Evolutionary conservation across 1,140 invertebrate genomes (phyloP).

Genomic region (Amyelois transitella): DNA sequence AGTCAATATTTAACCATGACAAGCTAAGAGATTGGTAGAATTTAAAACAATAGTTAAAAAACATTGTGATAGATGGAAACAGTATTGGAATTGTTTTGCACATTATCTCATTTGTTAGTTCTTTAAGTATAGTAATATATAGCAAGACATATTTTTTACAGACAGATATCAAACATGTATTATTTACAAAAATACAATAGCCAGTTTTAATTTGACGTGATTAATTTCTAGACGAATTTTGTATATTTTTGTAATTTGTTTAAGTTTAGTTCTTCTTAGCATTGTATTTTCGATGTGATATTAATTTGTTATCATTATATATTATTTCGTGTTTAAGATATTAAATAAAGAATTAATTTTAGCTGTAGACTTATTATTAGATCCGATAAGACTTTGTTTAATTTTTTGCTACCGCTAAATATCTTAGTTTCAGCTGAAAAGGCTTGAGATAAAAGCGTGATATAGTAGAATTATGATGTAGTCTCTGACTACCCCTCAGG

Average conservation of each 20-base stretch:
- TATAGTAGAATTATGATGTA: no score
- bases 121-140: neutral
- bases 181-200: neutral
- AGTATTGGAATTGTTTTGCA: neutral
- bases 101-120: neutral
- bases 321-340: neutral
- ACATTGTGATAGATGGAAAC: neutral
- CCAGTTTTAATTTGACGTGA: neutral
- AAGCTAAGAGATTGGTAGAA: no score
- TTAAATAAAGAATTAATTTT: conserved; percentile 1
- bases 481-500: no score
- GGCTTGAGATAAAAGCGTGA: no score
- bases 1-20: no score
- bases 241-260: conserved; percentile 10
- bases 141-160: neutral
- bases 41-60: neutral
- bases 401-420: no score
- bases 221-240: conserved; percentile 6
- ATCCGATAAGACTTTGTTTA: no score
- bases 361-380: neutral
- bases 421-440: no score
- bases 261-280: conserved; percentile 4
- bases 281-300: conserved; percentile 25
- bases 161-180: neutral
- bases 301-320: conserved; percentile 16